phyloP scores from a whole-genome alignment of 2,113 vertebrate species.

The Tachysurus fulvidraco region DNA sequence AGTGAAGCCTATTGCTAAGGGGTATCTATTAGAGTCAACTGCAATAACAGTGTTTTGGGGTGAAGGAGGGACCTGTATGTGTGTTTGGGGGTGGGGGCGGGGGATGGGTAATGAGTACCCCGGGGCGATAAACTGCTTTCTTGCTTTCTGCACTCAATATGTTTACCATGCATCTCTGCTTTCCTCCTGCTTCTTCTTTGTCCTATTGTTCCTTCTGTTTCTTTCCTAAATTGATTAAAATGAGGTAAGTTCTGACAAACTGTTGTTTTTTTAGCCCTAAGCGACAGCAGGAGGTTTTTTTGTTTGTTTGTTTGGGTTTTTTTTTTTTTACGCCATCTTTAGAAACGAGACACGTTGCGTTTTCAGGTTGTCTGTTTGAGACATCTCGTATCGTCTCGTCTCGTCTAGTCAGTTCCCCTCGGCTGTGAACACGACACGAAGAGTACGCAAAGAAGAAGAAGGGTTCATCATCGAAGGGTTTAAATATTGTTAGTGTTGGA shows the following conservation, averaged over 20 bases:
- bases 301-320: too few species aligned
- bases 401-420: neutral
- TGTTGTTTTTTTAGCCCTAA: slow-evolving; percentile 55
- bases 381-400: neutral
- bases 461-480: neutral
- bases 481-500: neutral
- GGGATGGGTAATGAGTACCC: slow-evolving; percentile 47
- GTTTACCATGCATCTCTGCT: slow-evolving; percentile 28
- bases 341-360: slow-evolving; percentile 16
- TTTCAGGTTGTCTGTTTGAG: neutral
- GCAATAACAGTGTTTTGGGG: slow-evolving; percentile 61
- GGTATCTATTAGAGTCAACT: slow-evolving; percentile 42
- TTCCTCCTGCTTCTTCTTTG: slow-evolving; percentile 39
- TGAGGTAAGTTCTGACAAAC: slow-evolving; percentile 62
- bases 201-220: slow-evolving; percentile 33
- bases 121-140: slow-evolving; percentile 51
- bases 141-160: slow-evolving; percentile 43
- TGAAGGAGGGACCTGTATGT: slow-evolving; percentile 53
- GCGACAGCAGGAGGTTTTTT: slow-evolving; percentile 48
- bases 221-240: slow-evolving; percentile 57
- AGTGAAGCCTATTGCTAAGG: neutral
- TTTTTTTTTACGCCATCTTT: slow-evolving; percentile 29
- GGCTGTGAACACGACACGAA: neutral
- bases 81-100: neutral
- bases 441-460: neutral